Evolutionary conservation across 2,888 invertebrate species (phyloP).

Genomic region (Flabesymbios commensalis): DNA sequence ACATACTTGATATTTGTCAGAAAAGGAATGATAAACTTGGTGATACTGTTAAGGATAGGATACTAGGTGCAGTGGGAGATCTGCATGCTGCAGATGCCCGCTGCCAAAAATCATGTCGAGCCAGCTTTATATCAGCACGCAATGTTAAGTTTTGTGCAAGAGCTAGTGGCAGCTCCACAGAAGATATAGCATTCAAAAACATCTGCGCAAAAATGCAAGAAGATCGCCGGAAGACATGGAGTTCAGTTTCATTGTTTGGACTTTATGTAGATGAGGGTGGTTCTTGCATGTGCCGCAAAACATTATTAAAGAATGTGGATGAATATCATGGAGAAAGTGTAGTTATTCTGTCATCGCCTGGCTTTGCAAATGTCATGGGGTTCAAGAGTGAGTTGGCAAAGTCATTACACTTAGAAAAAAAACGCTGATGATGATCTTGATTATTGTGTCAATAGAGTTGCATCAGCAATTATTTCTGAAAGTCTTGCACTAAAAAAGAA

Average conservation of each 20-base stretch:
- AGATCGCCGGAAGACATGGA: slow-evolving; percentile 5
- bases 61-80: neutral
- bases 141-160: neutral
- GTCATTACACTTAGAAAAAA: neutral
- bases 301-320: slow-evolving; percentile 3
- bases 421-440: slow-evolving; percentile 1
- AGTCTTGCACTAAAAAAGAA: neutral
- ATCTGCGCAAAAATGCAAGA: slow-evolving; percentile 7
- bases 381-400: slow-evolving; percentile 6
- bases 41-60: neutral
- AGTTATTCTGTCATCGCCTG: neutral
- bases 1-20: slow-evolving; percentile 2
- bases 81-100: slow-evolving; percentile 4
- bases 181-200: neutral
- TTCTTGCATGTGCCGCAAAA: slow-evolving; percentile 11
- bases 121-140: slow-evolving; percentile 3
- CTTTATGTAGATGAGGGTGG: slow-evolving; percentile 8
- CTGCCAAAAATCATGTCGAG: slow-evolving; percentile 1
- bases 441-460: neutral
- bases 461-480: neutral
- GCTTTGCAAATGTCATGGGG: slow-evolving; percentile 6
- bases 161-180: neutral
- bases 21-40: slow-evolving; percentile 3
- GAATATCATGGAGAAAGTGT: slow-evolving; percentile 14
- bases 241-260: slow-evolving; percentile 7